phyloP scores from a whole-genome alignment of 2,797 vertebrate genomes.

The Morelia viridis region DNA sequence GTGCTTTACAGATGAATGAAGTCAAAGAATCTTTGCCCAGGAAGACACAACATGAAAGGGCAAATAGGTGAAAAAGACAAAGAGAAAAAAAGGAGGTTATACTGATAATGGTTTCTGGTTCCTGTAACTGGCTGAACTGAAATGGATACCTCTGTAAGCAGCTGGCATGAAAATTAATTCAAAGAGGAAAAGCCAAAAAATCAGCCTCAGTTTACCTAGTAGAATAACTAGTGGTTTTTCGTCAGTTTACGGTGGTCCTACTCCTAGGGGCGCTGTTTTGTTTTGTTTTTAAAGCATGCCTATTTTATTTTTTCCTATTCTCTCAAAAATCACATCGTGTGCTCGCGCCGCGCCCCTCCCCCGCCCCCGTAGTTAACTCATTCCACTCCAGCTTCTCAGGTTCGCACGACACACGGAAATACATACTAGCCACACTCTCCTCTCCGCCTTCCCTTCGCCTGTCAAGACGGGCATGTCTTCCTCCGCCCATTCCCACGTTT shows the following conservation, averaged over 20 bases:
- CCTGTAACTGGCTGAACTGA: neutral
- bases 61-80: neutral
- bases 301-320: neutral
- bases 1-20: neutral
- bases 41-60: neutral
- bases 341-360: neutral
- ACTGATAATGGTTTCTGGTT: neutral
- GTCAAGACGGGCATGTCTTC: neutral
- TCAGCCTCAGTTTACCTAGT: neutral
- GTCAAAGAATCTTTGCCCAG: neutral
- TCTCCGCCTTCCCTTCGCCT: neutral
- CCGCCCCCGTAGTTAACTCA: neutral
- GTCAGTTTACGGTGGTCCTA: neutral
- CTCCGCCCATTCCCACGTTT: neutral
- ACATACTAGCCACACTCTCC: neutral
- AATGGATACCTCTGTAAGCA: neutral
- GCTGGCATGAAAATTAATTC: neutral
- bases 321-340: neutral
- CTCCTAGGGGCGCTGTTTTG: neutral
- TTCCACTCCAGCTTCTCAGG: neutral
- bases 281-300: neutral
- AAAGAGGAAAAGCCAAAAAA: neutral
- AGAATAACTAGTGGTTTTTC: neutral
- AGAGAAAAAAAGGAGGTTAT: neutral
- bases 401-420: neutral